Base-by-base conservation (phyloP, 2,888 invertebrate genomes). In the Gasteruption jaculator region DNA sequence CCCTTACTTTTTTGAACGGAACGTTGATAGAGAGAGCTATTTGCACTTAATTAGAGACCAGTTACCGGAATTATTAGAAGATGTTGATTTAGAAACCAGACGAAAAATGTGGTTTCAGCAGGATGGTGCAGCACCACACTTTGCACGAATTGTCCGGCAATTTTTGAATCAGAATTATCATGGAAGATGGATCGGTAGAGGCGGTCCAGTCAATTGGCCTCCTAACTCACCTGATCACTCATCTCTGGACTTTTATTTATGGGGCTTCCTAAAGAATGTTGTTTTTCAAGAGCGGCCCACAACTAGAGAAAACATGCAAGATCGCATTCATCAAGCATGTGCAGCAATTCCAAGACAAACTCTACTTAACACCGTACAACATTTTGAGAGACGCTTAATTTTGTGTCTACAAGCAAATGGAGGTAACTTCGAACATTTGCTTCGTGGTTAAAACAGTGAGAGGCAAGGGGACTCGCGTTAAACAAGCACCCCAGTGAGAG, bases 181-280 rank as follows among this genome's bases (percentile, higher is more conserved):
- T 21, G 15, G 21, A 22, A 31, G 18, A 5, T 41, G 36, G 36
- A 41, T 41, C 15, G 36, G 41, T 16, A 27, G 36, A 7, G 12
- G 21, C 18, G 41, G 41, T n/a, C 22, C 22, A 12, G 41, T 41
- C 11, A 11, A 20, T 18, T 35, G 36, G 44, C 35, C 36, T 32
- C 45, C 46, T 19, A 29, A 48, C 34, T 51, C 45, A 22, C 42
- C 46, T 10, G 50, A 50, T 38, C 35, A 52, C 21, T 49, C 47
- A 26, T 49, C 48, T 11, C 16, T 48, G 5, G 46, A 54, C 38
- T 53, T 46, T 30, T 40, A 38, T 32, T 16, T 46, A 14, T 46
- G 38, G 43, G 41, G 42, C 11, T 29, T 43, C 22, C 21, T 48
- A 8, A 45, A 50, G 32, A 38, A 33, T 21, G 22, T 43, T 5